phyloP scores from a whole-genome alignment of 2,797 vertebrate species.

The Rhinella marina region DNA sequence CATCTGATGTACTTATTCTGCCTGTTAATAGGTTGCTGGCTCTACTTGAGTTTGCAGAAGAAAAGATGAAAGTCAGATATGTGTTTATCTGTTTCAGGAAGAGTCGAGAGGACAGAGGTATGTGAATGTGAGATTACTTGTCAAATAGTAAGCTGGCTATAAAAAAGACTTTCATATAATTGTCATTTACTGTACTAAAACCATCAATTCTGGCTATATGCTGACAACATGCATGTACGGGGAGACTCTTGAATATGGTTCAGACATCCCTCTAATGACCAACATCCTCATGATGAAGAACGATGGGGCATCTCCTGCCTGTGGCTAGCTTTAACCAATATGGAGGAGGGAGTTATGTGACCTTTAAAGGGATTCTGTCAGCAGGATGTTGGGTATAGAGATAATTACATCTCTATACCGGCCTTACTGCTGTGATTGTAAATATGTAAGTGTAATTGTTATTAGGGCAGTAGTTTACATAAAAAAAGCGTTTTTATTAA shows the following conservation, averaged over 20 bases:
- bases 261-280: neutral
- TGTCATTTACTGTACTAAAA: no score
- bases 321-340: neutral
- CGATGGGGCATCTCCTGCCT: neutral
- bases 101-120: conserved; percentile 93
- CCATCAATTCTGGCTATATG: neutral
- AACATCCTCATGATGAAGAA: neutral
- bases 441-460: no score
- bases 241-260: no score
- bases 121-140: neutral
- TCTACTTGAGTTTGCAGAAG: conserved; percentile 93
- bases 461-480: no score
- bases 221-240: neutral
- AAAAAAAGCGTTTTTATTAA: no score
- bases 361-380: no score
- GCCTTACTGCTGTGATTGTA: no score
- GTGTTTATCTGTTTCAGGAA: conserved; percentile 97
- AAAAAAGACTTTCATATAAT: neutral
- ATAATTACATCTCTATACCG: no score
- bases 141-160: no score
- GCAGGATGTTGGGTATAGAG: no score
- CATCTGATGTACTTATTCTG: neutral
- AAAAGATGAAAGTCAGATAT: conserved; percentile 92
- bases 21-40: conserved; percentile 83
- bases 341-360: no score